Evolutionary conservation across 2,113 vertebrate species (phyloP).

Genomic region (Catharus bicknelli): DNA sequence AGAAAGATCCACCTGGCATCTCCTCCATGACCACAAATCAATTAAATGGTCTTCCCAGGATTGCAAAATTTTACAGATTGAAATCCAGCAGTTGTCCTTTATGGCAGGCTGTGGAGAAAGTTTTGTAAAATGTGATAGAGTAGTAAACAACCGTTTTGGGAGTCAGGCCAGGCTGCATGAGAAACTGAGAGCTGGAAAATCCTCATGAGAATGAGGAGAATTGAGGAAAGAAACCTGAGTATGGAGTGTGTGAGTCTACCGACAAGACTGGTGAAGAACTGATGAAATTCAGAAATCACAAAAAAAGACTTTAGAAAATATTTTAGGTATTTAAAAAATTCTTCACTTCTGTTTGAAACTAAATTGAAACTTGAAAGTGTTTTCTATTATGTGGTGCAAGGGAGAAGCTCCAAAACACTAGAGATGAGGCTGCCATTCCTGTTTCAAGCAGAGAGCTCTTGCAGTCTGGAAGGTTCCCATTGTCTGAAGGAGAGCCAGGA

Average conservation of each 20-base stretch:
- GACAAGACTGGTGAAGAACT: neutral
- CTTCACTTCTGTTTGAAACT: neutral
- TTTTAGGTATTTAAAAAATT: neutral
- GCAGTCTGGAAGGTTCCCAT: neutral
- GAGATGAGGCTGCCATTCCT: rapidly evolving
- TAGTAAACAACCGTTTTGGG: neutral
- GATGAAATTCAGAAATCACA: neutral
- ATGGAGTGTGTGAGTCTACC: neutral
- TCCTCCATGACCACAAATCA: neutral
- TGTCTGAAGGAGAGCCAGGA: neutral
- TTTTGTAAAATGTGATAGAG: neutral
- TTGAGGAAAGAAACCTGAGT: neutral
- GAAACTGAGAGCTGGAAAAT: neutral
- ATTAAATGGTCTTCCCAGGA: neutral
- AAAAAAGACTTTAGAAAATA: neutral
- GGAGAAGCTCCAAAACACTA: neutral
- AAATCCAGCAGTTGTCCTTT: neutral
- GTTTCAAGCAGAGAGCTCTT: neutral
- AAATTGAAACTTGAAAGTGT: neutral
- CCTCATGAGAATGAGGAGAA: neutral
- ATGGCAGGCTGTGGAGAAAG: neutral
- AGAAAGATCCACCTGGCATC: neutral
- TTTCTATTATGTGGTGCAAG: neutral
- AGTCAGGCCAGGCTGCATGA: neutral
- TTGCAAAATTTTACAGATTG: neutral